Base-by-base conservation (phyloP, 2,797 vertebrate species). In the Gallinago solitaria region DNA sequence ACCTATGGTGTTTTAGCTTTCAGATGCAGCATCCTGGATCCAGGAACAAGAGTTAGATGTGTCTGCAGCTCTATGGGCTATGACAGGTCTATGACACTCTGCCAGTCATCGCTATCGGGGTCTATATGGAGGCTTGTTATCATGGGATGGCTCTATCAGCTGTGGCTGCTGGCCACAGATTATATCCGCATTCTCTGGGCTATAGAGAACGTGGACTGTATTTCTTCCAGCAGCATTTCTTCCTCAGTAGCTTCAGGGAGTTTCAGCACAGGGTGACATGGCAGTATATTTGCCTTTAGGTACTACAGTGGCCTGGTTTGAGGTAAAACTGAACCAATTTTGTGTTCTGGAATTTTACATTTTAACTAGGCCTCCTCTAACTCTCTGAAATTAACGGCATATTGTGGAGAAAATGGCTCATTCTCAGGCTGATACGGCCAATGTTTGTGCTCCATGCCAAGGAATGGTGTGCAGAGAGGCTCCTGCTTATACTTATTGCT, bases 141-240 rank as follows among this genome's bases (percentile, higher is more conserved):
- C 2, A 0, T 41, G 33, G 11, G 3, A 3, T 39, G 86, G 30
- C 3, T 57, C 48, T 56, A 5, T 45, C 57, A 87, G 35, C 70
- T 41, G 9, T 51, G 41, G 41, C 30, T 68, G 16, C 33, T 65
- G 59, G 45, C 23, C 48, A 35, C n/a, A 6, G 19, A 76, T 73
- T 68, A 41, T 68, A 41, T 76, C 45, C 57, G 51, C 39, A 9
- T 65, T 20, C 73, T 70, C 43, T 83, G 56, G 35, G 33, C 24
- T 50, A 12, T 4, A 14, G 32, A 53, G 33, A 51, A 20, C 4
- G 1, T n/a, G 56, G 6, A 25, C 6, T 6, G 0, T 28, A 7
- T 84, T 83, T 86, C 43, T 54, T 54, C n/a, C 51, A 45, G 28
- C 4, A 20, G 37, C 37, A 37, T 37, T 37, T 37, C 39, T 90